phyloP scores from a whole-genome alignment of 2,113 vertebrate genomes.

The Archilochus colubris region DNA sequence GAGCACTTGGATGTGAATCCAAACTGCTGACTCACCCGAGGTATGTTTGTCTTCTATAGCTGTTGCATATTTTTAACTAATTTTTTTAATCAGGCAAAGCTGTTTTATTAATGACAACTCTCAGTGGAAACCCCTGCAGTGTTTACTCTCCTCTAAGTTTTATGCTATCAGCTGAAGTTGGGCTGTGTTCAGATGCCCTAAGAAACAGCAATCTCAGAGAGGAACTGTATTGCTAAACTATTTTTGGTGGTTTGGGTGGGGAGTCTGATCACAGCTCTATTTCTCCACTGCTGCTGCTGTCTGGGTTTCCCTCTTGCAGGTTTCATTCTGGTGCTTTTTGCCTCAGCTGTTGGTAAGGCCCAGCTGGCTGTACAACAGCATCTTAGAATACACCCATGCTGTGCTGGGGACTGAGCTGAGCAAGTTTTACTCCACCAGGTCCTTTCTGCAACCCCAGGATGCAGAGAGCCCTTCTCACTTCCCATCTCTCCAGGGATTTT shows the following conservation, averaged over 20 bases:
- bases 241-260: background rate
- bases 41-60: background rate
- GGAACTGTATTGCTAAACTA: background rate
- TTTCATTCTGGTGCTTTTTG: background rate
- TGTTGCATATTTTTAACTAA: background rate
- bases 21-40: background rate
- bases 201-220: background rate
- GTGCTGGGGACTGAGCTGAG: background rate
- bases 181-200: background rate
- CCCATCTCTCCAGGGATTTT: background rate
- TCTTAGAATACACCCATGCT: accelerated
- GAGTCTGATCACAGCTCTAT: accelerated
- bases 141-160: background rate
- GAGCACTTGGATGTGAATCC: background rate
- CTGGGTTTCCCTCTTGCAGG: background rate
- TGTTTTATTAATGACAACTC: background rate
- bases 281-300: background rate
- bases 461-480: background rate
- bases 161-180: background rate
- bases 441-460: accelerated
- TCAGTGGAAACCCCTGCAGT: background rate
- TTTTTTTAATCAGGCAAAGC: too few relatives aligned
- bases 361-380: background rate
- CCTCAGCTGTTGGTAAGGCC: background rate
- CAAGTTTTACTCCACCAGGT: accelerated